A percentile compares a stretch with the other conserved stretches of the same genome.
Conservation (phyloP, 2,113 vertebrate species). For the Silurus meridionalis region DNA sequence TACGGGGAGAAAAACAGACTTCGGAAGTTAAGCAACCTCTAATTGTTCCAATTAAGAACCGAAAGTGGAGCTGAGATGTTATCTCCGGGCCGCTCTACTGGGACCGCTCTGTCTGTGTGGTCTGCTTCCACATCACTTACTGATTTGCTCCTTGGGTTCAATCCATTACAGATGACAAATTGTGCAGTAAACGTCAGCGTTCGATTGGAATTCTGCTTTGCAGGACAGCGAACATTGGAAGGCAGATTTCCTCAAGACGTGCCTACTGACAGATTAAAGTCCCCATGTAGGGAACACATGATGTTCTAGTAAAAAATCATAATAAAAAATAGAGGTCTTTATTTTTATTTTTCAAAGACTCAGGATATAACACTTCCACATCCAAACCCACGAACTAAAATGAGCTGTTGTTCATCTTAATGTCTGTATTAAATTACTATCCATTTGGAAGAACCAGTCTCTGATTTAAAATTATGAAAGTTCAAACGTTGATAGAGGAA, state of each 20-base stretch:
- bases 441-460: not conserved
- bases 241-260: not conserved
- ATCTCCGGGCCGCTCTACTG: constrained; percentile 62
- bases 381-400: constrained; percentile 6
- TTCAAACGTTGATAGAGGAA: constrained; percentile 25
- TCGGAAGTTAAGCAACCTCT: constrained; percentile 68
- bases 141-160: constrained; percentile 35
- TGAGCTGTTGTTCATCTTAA: not conserved
- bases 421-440: constrained; percentile 13
- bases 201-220: constrained; percentile 5
- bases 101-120: constrained; percentile 63
- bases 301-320: not conserved
- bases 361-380: not conserved
- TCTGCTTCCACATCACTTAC: constrained; percentile 49
- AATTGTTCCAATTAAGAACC: constrained; percentile 67
- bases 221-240: not conserved
- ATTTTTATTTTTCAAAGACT: not conserved
- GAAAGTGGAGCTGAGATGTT: constrained; percentile 52
- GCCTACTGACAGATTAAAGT: constrained; percentile 15
- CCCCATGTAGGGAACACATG: not conserved
- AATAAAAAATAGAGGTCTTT: not conserved
- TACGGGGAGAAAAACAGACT: constrained; percentile 53
- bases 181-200: constrained; percentile 33
- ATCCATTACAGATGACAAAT: constrained; percentile 40
- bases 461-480: constrained; percentile 1